Base-by-base conservation (phyloP, 2,113 vertebrate genomes). In the Clinocottus analis region DNA sequence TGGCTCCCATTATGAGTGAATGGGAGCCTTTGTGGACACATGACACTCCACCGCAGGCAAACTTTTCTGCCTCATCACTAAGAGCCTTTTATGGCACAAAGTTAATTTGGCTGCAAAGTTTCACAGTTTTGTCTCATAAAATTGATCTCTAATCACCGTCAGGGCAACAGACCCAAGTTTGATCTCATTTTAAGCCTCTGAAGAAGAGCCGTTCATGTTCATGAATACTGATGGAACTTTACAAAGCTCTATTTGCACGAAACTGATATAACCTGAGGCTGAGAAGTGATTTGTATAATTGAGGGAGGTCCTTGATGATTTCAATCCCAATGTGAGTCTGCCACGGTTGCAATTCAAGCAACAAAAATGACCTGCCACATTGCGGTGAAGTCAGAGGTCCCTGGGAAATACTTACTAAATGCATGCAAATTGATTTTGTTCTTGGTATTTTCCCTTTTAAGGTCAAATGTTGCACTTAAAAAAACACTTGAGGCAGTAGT, bases 171-270 rank as follows among this genome's bases (percentile, higher is more conserved):
- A 74, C 73, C 64, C 33, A 17, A 33, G 68, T 82, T 91, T 85
- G 72, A 90, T 90, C 87, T 77, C 37, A 33, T 70, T 86, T 82
- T 78, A 84, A 89, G 87, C 85, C 78, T 79, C 69, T 77, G 79
- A 76, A 58, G 83, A 55, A 80, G 53, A 77, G 59, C 5, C 19
- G 45, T 31, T 74, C 88, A 66, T 88, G 90, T 88, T 79, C 84
- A 80, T 88, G 90, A 89, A 90, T 90, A 89, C 92, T 87, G 90
- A 91, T 91, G 64, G 58, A 83, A 71, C 71, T 87, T 83, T 55
- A 63, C 59, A 66, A 88, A 83, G 80, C 74, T 60, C 61, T 77
- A 37, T 89, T 87, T 83, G 68, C 62, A 51, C 23, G 7, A 58
- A 77, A 41, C 61, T 85, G 74, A 86, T 84, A 59, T 56, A 82